These are phyloP conservation scores for Chelonus formosanus DNA, from an alignment of 2,888 invertebrate genomes.

Conservation along the genomic window DNA sequence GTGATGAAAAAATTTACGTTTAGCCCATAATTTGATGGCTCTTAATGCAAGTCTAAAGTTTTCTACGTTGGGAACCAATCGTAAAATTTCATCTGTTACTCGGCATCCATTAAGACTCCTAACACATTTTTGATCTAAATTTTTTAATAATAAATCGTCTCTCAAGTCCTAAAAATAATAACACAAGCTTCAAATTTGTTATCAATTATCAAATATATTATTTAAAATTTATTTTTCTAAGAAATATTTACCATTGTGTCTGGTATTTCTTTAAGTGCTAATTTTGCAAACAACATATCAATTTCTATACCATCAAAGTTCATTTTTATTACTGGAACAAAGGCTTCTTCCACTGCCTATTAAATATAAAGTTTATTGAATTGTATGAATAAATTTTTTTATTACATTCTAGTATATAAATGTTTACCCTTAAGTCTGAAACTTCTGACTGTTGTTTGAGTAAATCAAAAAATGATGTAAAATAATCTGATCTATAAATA, in stretches of 20 bases:
- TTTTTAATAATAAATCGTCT: constrained; percentile 91
- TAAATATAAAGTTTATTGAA: no score
- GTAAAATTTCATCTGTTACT: constrained; percentile 97
- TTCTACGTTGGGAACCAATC: constrained; percentile 93
- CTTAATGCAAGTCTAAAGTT: constrained; percentile 92
- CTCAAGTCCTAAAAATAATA: constrained; percentile 74
- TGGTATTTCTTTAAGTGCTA: constrained; percentile 95
- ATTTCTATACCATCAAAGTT: constrained; percentile 98
- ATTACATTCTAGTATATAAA: neutral
- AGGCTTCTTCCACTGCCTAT: constrained; percentile 97
- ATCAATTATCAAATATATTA: neutral
- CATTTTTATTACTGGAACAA: constrained; percentile 99
- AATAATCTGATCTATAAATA: constrained; percentile 93
- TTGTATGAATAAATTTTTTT: no score
- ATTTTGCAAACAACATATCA: constrained; percentile 95
- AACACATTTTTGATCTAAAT: constrained; percentile 95
- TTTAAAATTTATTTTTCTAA: neutral
- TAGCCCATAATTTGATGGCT: constrained; percentile 98
- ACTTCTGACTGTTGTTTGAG: constrained; percentile 88
- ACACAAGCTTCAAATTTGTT: constrained; percentile 16
- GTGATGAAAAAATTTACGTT: constrained; percentile 74
- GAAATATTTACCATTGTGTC: constrained; percentile 71
- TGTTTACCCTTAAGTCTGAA: constrained; percentile 77
- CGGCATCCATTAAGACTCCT: constrained; percentile 97
- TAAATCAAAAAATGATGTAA: constrained; percentile 91